Percentiles rank a stretch among this genome's conserved stretches.
Conservation (phyloP, 2,113 vertebrate genomes). For the Piprites chloris region DNA sequence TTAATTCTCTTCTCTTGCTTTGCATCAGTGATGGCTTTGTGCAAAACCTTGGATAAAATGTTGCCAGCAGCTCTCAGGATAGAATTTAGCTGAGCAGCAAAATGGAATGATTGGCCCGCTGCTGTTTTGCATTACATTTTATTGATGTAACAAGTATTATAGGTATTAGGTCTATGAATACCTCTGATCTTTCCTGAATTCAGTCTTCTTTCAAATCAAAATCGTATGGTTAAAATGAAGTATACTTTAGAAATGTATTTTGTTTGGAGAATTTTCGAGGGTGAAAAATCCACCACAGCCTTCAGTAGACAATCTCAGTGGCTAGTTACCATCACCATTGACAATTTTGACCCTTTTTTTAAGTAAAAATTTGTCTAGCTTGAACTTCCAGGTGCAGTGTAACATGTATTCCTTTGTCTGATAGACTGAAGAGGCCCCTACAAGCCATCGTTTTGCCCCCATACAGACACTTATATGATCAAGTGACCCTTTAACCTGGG, state of each 20-base stretch:
- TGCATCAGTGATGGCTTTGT: not conserved
- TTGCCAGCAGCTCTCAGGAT: not conserved
- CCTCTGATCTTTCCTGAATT: not conserved
- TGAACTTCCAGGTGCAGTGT: not conserved
- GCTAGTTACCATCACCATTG: not conserved
- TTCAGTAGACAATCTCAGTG: not conserved
- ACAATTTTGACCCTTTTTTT: not conserved
- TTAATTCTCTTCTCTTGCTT: not conserved
- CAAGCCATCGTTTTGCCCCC: not conserved
- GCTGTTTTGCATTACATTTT: not conserved
- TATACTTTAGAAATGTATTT: not conserved
- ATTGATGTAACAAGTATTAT: not conserved
- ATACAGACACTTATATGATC: not conserved
- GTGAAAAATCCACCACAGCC: not conserved
- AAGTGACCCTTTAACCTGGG: not conserved
- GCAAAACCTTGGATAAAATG: not conserved
- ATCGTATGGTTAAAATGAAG: not conserved
- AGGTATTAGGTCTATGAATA: not conserved
- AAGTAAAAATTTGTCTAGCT: not conserved
- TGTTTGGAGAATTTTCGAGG: not conserved
- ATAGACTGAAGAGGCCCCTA: not conserved
- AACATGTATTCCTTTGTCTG: not conserved
- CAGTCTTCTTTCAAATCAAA: constrained; percentile 17
- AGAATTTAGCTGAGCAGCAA: not conserved
- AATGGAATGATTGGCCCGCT: not conserved